Evolutionary conservation across 2,113 vertebrate genomes (phyloP).

Genomic region (Notothenia rossii): DNA sequence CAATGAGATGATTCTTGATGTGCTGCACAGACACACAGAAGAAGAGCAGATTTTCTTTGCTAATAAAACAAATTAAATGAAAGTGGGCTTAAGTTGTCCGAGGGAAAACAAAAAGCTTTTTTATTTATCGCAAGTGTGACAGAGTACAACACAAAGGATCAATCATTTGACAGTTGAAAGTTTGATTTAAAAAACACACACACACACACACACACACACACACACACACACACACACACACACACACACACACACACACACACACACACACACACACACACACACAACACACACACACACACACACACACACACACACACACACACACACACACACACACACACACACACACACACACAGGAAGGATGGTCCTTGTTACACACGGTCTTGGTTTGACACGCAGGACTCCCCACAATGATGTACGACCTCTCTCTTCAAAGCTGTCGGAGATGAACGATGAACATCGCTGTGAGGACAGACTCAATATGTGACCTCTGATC

Average conservation of each 20-base stretch:
- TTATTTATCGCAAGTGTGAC: constrained; percentile 29
- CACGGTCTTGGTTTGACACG: constrained; percentile 77
- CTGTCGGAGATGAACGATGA: constrained; percentile 74
- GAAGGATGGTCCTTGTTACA: constrained; percentile 64
- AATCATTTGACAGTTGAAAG: constrained; percentile 26
- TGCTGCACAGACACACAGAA: constrained; percentile 5
- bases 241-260: background rate
- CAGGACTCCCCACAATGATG: constrained; percentile 74
- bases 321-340: constrained; percentile 36
- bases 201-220: background rate
- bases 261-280: constrained; percentile 1
- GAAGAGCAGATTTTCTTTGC: background rate
- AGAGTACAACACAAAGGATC: constrained; percentile 22
- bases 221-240: background rate
- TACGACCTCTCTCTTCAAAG: constrained; percentile 78
- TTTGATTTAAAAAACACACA: constrained; percentile 23
- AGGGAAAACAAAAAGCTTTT: constrained; percentile 26
- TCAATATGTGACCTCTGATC: constrained; percentile 81
- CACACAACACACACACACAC: constrained; percentile 26
- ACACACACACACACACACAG: constrained; percentile 40
- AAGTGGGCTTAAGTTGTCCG: constrained; percentile 31
- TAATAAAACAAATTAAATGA: constrained; percentile 12
- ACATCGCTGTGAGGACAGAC: constrained; percentile 68
- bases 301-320: constrained; percentile 33
- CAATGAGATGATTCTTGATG: constrained; percentile 8